Conservation (phyloP, 23 tunicate species). For the Corella eumyota region DNA sequence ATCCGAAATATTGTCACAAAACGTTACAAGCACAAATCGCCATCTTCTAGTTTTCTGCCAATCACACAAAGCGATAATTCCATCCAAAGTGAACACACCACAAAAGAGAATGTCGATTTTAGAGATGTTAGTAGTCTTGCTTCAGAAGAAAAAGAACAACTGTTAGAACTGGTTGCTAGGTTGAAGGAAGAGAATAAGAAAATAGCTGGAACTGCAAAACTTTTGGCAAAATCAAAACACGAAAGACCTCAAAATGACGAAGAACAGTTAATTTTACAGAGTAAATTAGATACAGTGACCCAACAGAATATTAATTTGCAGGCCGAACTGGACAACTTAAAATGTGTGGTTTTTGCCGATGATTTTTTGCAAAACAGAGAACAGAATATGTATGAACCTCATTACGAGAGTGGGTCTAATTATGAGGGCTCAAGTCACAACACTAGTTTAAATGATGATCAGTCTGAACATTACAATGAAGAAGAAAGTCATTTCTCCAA, state of each 20-base stretch:
- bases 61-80: constrained; percentile 14
- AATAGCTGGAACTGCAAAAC: constrained; percentile 35
- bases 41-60: constrained; percentile 44
- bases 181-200: constrained; percentile 57
- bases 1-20: constrained; percentile 79
- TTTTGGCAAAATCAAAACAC: constrained; percentile 27
- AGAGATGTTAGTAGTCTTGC: constrained; percentile 45
- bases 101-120: constrained; percentile 7
- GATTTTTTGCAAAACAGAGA: constrained; percentile 9
- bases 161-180: constrained; percentile 47
- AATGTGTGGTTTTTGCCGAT: constrained; percentile 58
- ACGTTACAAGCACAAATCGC: constrained; percentile 61
- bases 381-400: no score
- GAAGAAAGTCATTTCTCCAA: not conserved
- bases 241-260: constrained; percentile 8
- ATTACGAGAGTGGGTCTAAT: no score
- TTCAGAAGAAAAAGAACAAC: constrained; percentile 44
- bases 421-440: no score
- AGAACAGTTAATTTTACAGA: constrained; percentile 22
- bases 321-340: constrained; percentile 52
- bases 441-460: no score
- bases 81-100: not conserved
- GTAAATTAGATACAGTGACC: constrained; percentile 29
- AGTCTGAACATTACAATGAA: not conserved
- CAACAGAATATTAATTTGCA: constrained; percentile 37